Conservation (phyloP, 2,888 invertebrate genomes). For the Drosophila anceps region DNA sequence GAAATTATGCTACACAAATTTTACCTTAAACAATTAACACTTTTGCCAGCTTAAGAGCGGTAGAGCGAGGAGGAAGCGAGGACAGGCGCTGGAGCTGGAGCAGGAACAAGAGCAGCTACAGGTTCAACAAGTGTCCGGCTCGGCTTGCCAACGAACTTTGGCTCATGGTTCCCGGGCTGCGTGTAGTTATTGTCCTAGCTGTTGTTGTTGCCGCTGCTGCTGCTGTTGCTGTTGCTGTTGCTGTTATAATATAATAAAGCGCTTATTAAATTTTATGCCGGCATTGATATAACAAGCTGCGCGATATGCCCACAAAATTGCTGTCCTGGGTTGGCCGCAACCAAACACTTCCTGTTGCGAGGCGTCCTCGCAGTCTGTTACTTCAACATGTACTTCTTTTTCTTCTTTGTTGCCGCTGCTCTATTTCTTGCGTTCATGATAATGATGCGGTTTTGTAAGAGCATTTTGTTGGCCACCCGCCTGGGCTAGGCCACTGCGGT, state of each 20-base stretch:
- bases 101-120: neutral
- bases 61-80: neutral
- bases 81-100: neutral
- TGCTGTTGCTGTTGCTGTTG: slow-evolving; percentile 29
- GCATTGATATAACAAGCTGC: slow-evolving; percentile 56
- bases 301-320: slow-evolving; percentile 66
- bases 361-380: slow-evolving; percentile 2
- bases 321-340: slow-evolving; percentile 63
- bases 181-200: slow-evolving; percentile 17
- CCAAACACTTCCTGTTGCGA: slow-evolving; percentile 53
- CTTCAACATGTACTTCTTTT: slow-evolving; percentile 4
- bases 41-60: slow-evolving; percentile 20
- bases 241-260: slow-evolving; percentile 74
- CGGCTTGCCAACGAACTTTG: slow-evolving; percentile 52
- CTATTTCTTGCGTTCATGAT: slow-evolving; percentile 68
- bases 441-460: slow-evolving; percentile 73
- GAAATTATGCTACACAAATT: slow-evolving; percentile 54
- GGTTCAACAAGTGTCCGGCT: slow-evolving; percentile 58
- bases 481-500: slow-evolving; percentile 20
- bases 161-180: slow-evolving; percentile 24
- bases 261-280: slow-evolving; percentile 71
- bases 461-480: slow-evolving; percentile 60
- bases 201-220: slow-evolving; percentile 33
- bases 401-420: slow-evolving; percentile 36
- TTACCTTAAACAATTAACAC: slow-evolving; percentile 67